phyloP scores from a whole-genome alignment of 2,113 vertebrate genomes.

The Noturus placidus region DNA sequence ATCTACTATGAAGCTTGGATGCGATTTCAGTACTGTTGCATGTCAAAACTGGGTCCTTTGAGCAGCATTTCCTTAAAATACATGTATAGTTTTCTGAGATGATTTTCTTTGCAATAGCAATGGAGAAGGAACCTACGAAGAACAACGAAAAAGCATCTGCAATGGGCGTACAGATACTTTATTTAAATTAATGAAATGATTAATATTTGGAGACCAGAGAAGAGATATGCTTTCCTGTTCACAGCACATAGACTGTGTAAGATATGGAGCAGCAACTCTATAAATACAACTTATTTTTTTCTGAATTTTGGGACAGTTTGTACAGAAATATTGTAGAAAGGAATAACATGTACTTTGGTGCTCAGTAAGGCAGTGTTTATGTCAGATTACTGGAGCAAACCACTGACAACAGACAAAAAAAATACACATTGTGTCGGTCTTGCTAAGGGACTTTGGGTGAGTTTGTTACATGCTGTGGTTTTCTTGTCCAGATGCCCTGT shows the following conservation, averaged over 20 bases:
- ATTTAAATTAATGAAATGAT: not conserved
- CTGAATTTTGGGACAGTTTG: not conserved
- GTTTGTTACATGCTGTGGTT: not conserved
- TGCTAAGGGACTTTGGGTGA: not conserved
- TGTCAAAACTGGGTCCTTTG: not conserved
- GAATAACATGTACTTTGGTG: not conserved
- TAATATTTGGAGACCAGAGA: not conserved
- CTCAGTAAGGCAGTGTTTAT: not conserved
- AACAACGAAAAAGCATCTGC: not conserved
- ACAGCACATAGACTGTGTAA: not conserved
- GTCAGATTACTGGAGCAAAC: not conserved
- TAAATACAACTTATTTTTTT: not conserved
- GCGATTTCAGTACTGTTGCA: not conserved
- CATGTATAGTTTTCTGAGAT: not conserved
- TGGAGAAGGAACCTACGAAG: not conserved
- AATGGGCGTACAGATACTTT: not conserved
- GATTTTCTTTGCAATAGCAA: not conserved
- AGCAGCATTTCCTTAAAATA: not conserved
- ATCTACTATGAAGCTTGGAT: not conserved
- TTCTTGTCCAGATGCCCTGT: not conserved
- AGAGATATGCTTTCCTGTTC: not conserved
- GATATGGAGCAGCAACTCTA: not conserved
- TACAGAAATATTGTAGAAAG: not conserved
- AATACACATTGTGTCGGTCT: not conserved
- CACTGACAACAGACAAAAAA: not conserved